A percentile compares a stretch with the other conserved stretches of the same genome.
Conservation (phyloP, 1,140 invertebrate species). For the Drosophila pallidifrons region DNA sequence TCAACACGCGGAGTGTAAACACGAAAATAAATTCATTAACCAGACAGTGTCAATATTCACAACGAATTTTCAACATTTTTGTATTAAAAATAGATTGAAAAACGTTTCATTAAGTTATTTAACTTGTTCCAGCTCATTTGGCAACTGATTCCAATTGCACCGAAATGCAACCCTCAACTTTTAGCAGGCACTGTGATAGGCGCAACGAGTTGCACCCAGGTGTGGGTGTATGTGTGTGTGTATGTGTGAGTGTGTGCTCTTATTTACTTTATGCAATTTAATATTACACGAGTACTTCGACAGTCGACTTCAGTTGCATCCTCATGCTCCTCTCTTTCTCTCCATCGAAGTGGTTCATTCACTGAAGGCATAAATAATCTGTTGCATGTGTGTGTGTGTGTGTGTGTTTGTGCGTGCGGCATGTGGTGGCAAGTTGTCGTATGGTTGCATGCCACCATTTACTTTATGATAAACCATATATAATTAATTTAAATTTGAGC, state of each 20-base stretch:
- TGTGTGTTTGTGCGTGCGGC: slow-evolving; percentile 17
- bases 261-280: slow-evolving; percentile 74
- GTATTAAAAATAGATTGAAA: neutral
- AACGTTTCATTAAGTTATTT: neutral
- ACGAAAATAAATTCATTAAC: no score
- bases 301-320: neutral
- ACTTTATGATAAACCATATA: slow-evolving; percentile 60
- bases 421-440: slow-evolving; percentile 4
- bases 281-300: slow-evolving; percentile 53
- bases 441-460: slow-evolving; percentile 49
- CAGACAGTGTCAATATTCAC: no score
- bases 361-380: slow-evolving; percentile 78
- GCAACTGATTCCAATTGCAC: slow-evolving; percentile 2
- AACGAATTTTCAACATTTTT: no score
- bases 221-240: neutral
- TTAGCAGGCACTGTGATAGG: slow-evolving; percentile 9
- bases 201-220: neutral
- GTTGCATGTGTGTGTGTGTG: slow-evolving; percentile 49
- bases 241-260: slow-evolving; percentile 34
- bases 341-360: slow-evolving; percentile 39
- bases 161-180: slow-evolving; percentile 2
- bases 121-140: slow-evolving; percentile 5
- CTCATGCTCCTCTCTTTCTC: neutral
- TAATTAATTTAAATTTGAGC: slow-evolving; percentile 76
- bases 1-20: no score